Base-by-base conservation (phyloP, 2,113 vertebrate species). In the Seriola aureovittata region DNA sequence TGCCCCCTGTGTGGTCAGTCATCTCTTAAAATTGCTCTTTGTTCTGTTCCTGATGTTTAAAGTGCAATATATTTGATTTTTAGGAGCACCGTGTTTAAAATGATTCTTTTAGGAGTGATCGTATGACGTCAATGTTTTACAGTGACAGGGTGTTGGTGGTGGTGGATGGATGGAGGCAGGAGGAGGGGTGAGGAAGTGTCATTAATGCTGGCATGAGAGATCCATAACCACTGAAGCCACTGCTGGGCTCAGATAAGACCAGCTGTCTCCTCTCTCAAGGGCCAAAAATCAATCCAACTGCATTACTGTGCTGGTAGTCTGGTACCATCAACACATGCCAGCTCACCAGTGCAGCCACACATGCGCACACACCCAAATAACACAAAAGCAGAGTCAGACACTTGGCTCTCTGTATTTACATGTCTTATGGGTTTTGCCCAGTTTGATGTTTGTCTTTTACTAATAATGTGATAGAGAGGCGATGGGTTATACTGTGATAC, bases 41-140 rank as follows among this genome's bases (percentile, higher is more conserved):
- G 86, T 81, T 74, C 59, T 62, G 13, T 79, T 83, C 8, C 75
- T 36, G 29, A 82, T 90, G 52, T 84, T 82, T 85, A 16, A 86
- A 85, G 92, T 93, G 91, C 92, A 93, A 93, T 93, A 92, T 80
- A 42, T 86, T 80, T 85, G 36, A 89, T 87, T 86, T 77, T 52
- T 64, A 64, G 34, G 58, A 79, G 46, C 83, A 79, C 81, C 75
- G 77, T 71, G 89, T 86, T 78, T 42, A 80, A 67, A 60, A 74
- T 38, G 34, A 76, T 59, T 88, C 13, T 70, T 78, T 67, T 23
- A 60, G 29, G 50, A 86, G 42, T 58, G 63, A 71, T 12, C 2
- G 6, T 70, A 78, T 75, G 62, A 67, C 48, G 42, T 74, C 21
- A 8, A 9, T 73, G 62, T 84, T 85, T 67, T 70, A 65, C 46